phyloP scores from a whole-genome alignment of 2,113 vertebrate species.

The Ctenodactylus gundi region DNA sequence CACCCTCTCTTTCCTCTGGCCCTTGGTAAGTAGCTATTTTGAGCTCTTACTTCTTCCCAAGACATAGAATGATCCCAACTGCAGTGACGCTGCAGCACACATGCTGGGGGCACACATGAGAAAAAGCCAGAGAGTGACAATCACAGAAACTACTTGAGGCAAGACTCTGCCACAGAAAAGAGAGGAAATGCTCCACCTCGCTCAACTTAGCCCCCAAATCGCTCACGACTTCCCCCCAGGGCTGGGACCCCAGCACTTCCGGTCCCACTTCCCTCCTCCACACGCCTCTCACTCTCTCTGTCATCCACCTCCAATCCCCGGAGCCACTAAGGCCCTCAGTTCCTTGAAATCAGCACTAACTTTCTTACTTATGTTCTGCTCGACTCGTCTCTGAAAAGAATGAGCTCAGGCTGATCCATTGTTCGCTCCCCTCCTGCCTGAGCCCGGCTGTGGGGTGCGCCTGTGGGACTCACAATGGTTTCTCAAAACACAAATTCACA shows the following conservation, averaged over 20 bases:
- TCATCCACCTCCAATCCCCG: not conserved
- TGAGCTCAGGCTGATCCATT: not conserved
- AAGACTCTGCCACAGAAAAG: not conserved
- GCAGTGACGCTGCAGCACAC: not conserved
- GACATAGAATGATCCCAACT: not conserved
- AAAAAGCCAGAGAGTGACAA: not conserved
- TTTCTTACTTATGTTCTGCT: not conserved
- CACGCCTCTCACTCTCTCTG: not conserved
- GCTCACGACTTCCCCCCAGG: not conserved
- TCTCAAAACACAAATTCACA: not conserved
- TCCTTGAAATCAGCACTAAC: not conserved
- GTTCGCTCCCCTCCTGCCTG: not conserved
- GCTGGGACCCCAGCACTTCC: not conserved
- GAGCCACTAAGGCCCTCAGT: not conserved
- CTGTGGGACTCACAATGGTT: no score
- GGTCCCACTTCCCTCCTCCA: not conserved
- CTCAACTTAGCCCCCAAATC: no score
- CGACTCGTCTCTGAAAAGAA: not conserved
- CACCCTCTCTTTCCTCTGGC: not conserved
- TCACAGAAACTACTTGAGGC: not conserved
- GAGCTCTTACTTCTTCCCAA: not conserved
- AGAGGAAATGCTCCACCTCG: not conserved
- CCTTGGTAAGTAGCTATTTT: not conserved
- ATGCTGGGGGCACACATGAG: not conserved
- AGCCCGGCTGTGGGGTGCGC: not conserved